Evolutionary conservation across 1,140 invertebrate genomes (phyloP).

Genomic region (Globodera ellingtonae): DNA sequence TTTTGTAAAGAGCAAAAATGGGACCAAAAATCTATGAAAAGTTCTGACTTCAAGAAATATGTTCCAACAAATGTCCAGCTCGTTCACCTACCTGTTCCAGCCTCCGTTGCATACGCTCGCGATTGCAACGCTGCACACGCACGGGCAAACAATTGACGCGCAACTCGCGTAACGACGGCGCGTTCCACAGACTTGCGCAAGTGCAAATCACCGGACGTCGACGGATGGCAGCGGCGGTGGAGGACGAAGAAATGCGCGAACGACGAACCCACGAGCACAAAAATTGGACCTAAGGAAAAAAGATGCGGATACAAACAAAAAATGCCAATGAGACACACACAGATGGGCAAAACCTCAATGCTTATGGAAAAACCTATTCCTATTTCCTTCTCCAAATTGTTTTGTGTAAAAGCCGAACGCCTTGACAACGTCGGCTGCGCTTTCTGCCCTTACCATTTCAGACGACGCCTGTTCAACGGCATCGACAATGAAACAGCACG

Average conservation of each 20-base stretch:
- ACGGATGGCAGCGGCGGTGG: not conserved
- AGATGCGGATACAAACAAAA: too few relatives aligned
- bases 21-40: not conserved
- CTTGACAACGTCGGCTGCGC: too few relatives aligned
- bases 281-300: conserved; percentile 15
- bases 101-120: not conserved
- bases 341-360: too few relatives aligned
- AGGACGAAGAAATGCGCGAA: not conserved
- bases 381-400: not conserved
- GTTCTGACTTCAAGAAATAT: not conserved
- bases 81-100: conserved; percentile 2
- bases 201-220: conserved; percentile 21
- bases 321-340: too few relatives aligned
- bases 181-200: conserved; percentile 13
- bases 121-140: conserved; percentile 16
- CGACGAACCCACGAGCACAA: conserved; percentile 14
- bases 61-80: not conserved
- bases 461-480: conserved; percentile 20
- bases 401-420: too few relatives aligned
- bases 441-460: conserved; percentile 10
- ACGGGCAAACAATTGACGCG: conserved; percentile 6
- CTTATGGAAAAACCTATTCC: not conserved
- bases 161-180: conserved; percentile 14
- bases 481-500: conserved; percentile 31
- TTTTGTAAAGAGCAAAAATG: not conserved